phyloP scores from a whole-genome alignment of 2,888 invertebrate genomes.

The Monopis laevigella region DNA sequence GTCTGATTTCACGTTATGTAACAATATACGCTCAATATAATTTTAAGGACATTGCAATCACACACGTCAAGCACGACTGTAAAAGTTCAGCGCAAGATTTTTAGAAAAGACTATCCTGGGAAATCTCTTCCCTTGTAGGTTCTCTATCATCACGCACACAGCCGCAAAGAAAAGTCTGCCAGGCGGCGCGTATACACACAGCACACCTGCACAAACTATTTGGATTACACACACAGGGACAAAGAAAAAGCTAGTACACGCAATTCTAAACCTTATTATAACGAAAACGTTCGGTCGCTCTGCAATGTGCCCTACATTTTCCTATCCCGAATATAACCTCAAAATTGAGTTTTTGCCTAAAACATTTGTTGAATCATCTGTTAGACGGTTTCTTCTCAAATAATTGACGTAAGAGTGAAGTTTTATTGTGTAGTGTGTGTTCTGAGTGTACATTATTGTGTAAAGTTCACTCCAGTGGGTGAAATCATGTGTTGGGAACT shows the following conservation, averaged over 20 bases:
- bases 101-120: slow-evolving; percentile 18
- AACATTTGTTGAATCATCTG: slow-evolving; percentile 27
- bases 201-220: slow-evolving; percentile 3
- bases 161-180: slow-evolving; percentile 16
- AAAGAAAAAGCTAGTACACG: slow-evolving; percentile 18
- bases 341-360: slow-evolving; percentile 43
- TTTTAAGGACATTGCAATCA: no score
- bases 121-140: slow-evolving; percentile 25
- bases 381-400: slow-evolving; percentile 19
- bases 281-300: slow-evolving; percentile 23
- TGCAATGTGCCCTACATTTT: slow-evolving; percentile 53
- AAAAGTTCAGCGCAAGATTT: no score
- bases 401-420: neutral
- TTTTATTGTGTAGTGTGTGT: slow-evolving; percentile 1
- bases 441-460: no score
- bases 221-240: slow-evolving; percentile 3
- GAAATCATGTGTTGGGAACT: no score
- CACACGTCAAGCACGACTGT: no score
- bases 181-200: neutral
- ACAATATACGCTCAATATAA: no score
- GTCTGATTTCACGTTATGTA: no score
- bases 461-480: no score
- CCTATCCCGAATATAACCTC: slow-evolving; percentile 57
- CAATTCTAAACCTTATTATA: slow-evolving; percentile 41
- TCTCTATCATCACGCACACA: slow-evolving; percentile 29